Percentiles rank a stretch among this genome's conserved stretches.
Conservation (phyloP, 2,113 vertebrate species). For the Cyrtonyx montezumae region DNA sequence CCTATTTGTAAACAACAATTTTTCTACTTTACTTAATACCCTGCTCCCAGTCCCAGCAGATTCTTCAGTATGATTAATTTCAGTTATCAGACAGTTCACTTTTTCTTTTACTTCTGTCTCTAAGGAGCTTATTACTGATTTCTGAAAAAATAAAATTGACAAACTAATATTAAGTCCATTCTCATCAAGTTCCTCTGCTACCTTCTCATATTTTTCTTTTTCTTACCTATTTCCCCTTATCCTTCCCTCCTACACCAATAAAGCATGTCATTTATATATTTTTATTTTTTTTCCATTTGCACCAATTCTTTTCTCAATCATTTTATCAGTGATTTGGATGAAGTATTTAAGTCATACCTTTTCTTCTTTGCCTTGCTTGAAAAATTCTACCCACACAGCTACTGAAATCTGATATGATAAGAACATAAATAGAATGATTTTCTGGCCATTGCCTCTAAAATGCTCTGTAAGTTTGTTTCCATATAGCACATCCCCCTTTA, state of each 20-base stretch:
- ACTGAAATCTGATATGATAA: background rate
- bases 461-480: background rate
- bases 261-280: background rate
- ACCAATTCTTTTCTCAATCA: background rate
- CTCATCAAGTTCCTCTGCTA: background rate
- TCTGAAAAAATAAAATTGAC: background rate
- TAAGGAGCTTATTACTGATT: background rate
- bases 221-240: background rate
- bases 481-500: accelerated
- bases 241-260: background rate
- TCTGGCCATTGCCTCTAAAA: background rate
- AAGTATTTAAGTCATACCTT: background rate
- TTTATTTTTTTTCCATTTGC: background rate
- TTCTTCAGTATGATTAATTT: background rate
- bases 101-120: background rate
- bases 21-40: background rate
- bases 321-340: background rate
- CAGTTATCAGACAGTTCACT: background rate
- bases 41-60: background rate
- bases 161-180: background rate
- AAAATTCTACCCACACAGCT: background rate
- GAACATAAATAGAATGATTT: background rate
- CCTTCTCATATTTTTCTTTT: background rate
- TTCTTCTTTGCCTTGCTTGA: background rate
- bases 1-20: background rate